Conservation (phyloP, 2,888 invertebrate species). For the Dynastes maya region DNA sequence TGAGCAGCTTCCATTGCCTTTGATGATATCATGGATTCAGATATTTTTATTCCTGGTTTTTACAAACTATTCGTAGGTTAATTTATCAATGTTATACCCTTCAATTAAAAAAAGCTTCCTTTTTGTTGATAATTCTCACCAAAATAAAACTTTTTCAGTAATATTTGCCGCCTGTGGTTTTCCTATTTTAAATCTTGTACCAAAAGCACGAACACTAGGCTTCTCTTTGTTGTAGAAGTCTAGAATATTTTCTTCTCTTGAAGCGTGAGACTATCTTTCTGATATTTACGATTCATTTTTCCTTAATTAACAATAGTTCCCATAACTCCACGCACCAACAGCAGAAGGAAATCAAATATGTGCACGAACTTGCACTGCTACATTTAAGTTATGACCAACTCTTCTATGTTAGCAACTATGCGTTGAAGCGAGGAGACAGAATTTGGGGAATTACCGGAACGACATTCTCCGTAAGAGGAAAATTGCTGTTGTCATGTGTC, state of each 20-base stretch:
- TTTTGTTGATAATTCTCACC: neutral
- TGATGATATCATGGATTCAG: neutral
- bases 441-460: no score
- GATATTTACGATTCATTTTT: neutral
- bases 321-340: no score
- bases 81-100: neutral
- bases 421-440: no score
- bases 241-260: neutral
- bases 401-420: no score
- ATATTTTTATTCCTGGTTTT: neutral
- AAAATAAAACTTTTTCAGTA: constrained; percentile 1
- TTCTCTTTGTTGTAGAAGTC: no score
- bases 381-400: no score
- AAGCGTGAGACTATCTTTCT: neutral
- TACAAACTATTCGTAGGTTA: neutral
- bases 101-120: neutral
- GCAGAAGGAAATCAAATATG: no score
- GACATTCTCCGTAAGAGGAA: no score
- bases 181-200: no score
- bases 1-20: neutral
- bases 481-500: no score
- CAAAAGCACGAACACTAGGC: no score
- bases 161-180: neutral
- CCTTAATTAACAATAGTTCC: neutral
- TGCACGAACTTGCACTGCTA: no score